A percentile compares a stretch with the other conserved stretches of the same genome.
Conservation (phyloP, 1,140 invertebrate genomes). For the Pogonognathellus flavescens region DNA sequence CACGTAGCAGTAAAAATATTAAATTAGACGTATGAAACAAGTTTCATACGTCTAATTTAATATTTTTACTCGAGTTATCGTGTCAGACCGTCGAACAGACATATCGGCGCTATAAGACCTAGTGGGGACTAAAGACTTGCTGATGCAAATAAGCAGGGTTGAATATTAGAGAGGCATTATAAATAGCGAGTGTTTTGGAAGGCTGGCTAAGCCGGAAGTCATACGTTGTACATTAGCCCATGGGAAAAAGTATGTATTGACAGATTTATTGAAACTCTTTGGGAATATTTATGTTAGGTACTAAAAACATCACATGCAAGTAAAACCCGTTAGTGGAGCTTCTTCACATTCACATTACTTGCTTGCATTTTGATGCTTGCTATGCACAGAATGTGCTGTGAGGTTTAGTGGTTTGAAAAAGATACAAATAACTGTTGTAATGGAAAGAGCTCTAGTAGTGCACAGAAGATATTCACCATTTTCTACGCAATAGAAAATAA, state of each 20-base stretch:
- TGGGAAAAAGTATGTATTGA: conserved; percentile 32
- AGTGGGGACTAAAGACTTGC: too few relatives aligned
- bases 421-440: conserved; percentile 12
- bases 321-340: background rate
- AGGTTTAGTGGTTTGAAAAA: background rate
- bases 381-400: too few relatives aligned
- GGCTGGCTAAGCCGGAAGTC: conserved; percentile 1
- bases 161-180: too few relatives aligned
- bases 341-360: background rate
- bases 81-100: too few relatives aligned
- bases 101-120: too few relatives aligned
- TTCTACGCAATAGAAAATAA: conserved; percentile 14
- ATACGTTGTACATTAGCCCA: background rate
- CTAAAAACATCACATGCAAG: conserved; percentile 23
- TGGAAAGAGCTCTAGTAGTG: background rate
- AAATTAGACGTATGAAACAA: too few relatives aligned
- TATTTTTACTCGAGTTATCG: too few relatives aligned
- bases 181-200: too few relatives aligned
- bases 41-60: too few relatives aligned
- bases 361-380: conserved; percentile 2
- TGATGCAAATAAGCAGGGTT: too few relatives aligned
- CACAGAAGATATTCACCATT: background rate
- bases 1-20: too few relatives aligned
- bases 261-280: conserved; percentile 36
- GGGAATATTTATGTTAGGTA: conserved; percentile 22